Evolutionary conservation across 2,797 vertebrate species (phyloP).

Genomic region (Danio jaintianensis): DNA sequence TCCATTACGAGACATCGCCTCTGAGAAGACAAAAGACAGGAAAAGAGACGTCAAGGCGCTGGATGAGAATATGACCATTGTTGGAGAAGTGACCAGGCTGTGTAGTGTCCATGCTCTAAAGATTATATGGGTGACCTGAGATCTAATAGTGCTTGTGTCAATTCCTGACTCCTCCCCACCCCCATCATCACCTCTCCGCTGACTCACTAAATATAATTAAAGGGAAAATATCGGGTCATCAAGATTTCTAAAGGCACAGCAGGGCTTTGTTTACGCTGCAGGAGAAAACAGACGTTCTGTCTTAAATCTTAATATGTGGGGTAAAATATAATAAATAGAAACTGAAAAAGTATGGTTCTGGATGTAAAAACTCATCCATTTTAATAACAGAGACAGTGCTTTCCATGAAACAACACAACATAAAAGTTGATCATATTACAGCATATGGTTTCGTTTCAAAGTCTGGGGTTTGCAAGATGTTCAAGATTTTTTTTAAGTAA

Average conservation of each 20-base stretch:
- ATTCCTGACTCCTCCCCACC: slow-evolving; percentile 5
- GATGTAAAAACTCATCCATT: no score
- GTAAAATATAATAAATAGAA: no score
- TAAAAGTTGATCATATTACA: no score
- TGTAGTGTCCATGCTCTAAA: not conserved
- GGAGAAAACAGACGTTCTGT: not conserved
- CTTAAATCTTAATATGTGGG: no score
- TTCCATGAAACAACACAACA: no score
- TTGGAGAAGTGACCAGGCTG: not conserved
- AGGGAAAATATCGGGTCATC: not conserved
- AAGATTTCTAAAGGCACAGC: not conserved
- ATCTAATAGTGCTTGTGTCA: slow-evolving; percentile 6
- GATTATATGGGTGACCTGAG: not conserved
- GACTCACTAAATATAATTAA: slow-evolving; percentile 11
- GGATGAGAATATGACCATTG: not conserved
- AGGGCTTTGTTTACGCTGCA: not conserved
- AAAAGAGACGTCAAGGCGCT: not conserved
- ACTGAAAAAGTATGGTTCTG: no score
- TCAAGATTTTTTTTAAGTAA: no score
- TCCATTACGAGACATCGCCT: slow-evolving; percentile 75
- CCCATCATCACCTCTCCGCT: not conserved
- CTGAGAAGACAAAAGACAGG: slow-evolving; percentile 36
- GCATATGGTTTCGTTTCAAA: no score
- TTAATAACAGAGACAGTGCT: no score
- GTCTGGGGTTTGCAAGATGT: no score